Evolutionary conservation across 2,113 vertebrate genomes (phyloP).

Genomic region (Charina bottae): DNA sequence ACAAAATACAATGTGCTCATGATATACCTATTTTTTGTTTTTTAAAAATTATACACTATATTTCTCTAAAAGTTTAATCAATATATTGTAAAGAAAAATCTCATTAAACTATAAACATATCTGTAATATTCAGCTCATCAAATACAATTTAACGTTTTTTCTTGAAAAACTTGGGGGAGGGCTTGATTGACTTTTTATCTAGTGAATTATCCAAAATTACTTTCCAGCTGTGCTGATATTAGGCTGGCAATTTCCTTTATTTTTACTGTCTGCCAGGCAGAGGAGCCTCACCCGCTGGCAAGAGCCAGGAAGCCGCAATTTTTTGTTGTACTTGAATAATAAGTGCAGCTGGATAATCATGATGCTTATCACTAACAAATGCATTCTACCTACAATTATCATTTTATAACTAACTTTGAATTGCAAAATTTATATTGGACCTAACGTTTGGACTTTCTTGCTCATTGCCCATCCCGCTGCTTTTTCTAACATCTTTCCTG

Average conservation of each 20-base stretch:
- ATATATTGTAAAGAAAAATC: too few relatives aligned
- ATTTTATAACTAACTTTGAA: not conserved
- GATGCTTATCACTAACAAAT: not conserved
- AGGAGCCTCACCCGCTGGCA: not conserved
- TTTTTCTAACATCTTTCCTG: not conserved
- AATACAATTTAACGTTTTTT: not conserved
- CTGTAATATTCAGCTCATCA: not conserved
- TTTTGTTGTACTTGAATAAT: not conserved
- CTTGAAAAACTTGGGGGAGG: not conserved
- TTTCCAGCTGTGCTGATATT: not conserved
- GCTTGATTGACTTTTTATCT: not conserved
- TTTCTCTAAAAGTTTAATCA: not conserved
- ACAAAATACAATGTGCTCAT: not conserved
- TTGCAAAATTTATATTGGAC: not conserved
- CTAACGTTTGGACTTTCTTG: not conserved
- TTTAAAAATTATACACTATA: not conserved
- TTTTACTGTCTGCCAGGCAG: not conserved
- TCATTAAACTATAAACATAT: not conserved
- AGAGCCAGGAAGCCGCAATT: not conserved
- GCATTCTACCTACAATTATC: not conserved
- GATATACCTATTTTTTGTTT: not conserved
- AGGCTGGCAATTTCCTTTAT: not conserved
- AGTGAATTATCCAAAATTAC: constrained; percentile 1
- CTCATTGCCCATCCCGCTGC: not conserved
- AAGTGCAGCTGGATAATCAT: not conserved